Evolutionary conservation across 2,888 invertebrate species (phyloP).

Genomic region (Yponomeuta plumbellus): DNA sequence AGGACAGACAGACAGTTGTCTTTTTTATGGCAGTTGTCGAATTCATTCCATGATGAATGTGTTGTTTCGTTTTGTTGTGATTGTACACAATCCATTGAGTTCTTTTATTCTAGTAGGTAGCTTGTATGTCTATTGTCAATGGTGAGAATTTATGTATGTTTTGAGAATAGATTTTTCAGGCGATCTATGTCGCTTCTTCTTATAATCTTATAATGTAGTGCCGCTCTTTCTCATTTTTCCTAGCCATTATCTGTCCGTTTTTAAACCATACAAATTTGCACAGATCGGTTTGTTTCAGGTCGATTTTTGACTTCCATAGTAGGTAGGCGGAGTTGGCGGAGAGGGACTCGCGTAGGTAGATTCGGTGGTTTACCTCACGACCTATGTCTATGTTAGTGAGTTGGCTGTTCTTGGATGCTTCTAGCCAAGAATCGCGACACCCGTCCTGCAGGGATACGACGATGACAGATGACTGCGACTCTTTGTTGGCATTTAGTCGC

Average conservation of each 20-base stretch:
- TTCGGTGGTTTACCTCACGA: not conserved
- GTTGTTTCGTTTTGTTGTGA: not conserved
- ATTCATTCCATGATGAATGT: slow-evolving; percentile 14
- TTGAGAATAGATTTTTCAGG: not conserved
- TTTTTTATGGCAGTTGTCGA: not conserved
- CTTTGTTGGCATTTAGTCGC: not conserved
- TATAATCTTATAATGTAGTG: not conserved
- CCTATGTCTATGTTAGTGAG: not conserved
- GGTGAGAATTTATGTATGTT: not conserved
- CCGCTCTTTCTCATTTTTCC: slow-evolving; percentile 20
- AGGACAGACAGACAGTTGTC: slow-evolving; percentile 1
- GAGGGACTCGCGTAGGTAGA: slow-evolving; percentile 19
- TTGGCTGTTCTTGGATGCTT: not conserved
- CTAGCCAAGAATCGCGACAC: slow-evolving; percentile 6
- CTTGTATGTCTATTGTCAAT: not conserved
- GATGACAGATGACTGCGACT: no score
- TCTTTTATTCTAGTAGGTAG: not conserved
- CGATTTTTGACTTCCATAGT: slow-evolving; percentile 19
- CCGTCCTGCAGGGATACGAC: not conserved
- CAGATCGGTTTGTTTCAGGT: slow-evolving; percentile 17
- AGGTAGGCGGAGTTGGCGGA: slow-evolving; percentile 18
- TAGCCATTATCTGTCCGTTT: slow-evolving; percentile 18
- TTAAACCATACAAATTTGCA: slow-evolving; percentile 23
- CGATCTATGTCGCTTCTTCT: not conserved
- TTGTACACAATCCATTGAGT: not conserved